Conservation (phyloP, 2,113 vertebrate species). For the Vidua macroura region DNA sequence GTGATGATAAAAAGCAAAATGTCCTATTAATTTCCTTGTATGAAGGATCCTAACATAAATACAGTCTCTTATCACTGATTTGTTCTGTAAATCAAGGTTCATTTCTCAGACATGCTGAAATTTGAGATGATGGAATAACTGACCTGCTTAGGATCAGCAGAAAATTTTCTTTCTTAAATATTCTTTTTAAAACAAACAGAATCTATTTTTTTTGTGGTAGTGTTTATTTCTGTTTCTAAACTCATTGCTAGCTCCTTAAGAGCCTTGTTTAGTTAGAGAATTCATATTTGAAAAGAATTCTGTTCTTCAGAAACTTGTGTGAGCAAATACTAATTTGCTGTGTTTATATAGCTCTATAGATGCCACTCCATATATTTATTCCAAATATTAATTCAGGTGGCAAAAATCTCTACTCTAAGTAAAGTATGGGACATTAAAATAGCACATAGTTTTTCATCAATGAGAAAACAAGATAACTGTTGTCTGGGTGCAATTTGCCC, state of each 20-base stretch:
- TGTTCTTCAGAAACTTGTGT: not conserved
- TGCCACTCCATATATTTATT: not conserved
- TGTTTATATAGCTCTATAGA: not conserved
- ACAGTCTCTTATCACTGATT: not conserved
- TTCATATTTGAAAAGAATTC: not conserved
- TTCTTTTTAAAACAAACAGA: not conserved
- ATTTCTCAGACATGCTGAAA: slow-evolving; percentile 9
- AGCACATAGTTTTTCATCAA: not conserved
- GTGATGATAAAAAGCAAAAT: not conserved
- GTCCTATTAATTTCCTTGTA: slow-evolving; percentile 19
- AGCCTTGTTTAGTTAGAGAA: not conserved
- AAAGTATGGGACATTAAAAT: not conserved
- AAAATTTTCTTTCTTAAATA: not conserved
- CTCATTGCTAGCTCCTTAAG: not conserved
- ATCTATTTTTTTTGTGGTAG: not conserved
- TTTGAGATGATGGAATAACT: not conserved
- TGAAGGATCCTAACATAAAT: not conserved
- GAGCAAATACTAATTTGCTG: not conserved
- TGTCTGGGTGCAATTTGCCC: not conserved
- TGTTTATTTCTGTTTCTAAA: not conserved
- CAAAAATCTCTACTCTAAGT: not conserved
- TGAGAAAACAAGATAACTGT: not conserved
- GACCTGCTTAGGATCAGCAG: not conserved
- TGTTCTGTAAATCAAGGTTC: not conserved
- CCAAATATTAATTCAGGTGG: not conserved